Conservation (phyloP, 2,113 vertebrate species). For the Lates calcarifer region DNA sequence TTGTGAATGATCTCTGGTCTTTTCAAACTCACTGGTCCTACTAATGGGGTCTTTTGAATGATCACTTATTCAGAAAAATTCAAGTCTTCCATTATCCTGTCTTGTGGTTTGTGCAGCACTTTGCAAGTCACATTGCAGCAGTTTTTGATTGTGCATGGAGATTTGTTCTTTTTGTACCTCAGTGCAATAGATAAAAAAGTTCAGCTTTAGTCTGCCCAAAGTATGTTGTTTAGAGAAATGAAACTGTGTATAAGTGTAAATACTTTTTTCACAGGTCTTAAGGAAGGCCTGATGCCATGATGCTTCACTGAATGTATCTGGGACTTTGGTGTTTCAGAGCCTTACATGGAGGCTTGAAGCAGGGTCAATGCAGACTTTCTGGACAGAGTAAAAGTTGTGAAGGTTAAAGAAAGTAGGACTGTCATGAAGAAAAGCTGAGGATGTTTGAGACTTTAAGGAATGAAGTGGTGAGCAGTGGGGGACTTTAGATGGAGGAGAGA, state of each 20-base stretch:
- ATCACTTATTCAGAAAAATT: background rate
- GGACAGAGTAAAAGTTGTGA: background rate
- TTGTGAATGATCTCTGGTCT: too few relatives aligned
- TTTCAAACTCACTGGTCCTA: background rate
- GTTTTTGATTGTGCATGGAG: too few relatives aligned
- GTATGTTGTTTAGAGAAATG: background rate
- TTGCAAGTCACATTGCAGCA: background rate
- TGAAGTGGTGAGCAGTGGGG: background rate
- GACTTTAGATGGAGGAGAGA: background rate
- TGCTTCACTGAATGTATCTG: background rate
- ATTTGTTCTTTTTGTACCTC: slow-evolving; percentile 1
- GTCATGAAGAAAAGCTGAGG: background rate
- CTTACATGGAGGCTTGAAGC: background rate
- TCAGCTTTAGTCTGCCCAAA: background rate
- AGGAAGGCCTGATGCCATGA: background rate
- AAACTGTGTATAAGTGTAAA: slow-evolving; percentile 4
- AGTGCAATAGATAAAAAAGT: background rate
- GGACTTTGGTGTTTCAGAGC: background rate
- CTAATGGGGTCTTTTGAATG: background rate
- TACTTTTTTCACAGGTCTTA: background rate
- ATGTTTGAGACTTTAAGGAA: background rate
- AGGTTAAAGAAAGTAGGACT: slow-evolving; percentile 29
- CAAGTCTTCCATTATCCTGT: background rate
- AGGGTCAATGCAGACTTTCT: background rate
- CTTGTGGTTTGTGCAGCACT: background rate